A percentile compares a stretch with the other conserved stretches of the same genome.
Evolutionary conservation across 2,797 vertebrate species (phyloP).

Genomic region (Pipistrellus pygmaeus): DNA sequence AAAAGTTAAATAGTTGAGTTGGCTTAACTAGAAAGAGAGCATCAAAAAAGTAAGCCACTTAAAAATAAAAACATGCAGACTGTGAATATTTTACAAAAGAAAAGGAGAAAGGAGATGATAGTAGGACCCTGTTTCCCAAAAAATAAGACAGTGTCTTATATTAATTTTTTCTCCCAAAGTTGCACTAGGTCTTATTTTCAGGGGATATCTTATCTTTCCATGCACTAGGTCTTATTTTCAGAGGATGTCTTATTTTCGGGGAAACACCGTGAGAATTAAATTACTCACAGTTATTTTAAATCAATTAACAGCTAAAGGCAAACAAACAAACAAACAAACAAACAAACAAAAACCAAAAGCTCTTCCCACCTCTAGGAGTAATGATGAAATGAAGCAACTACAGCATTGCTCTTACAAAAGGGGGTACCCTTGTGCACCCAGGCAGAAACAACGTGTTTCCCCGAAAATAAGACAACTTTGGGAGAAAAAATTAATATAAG

Average conservation of each 20-base stretch:
- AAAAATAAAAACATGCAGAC: slow-evolving; percentile 45
- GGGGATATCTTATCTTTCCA: no score
- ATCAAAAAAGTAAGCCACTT: neutral
- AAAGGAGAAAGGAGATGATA: neutral
- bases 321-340: neutral
- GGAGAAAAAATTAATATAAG: no score
- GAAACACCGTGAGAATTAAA: slow-evolving; percentile 12
- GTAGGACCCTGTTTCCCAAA: no score
- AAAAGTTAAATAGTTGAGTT: slow-evolving; percentile 52
- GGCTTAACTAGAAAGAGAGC: slow-evolving; percentile 20
- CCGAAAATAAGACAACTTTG: no score
- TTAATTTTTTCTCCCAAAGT: no score
- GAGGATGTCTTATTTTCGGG: no score
- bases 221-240: no score
- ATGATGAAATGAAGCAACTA: neutral
- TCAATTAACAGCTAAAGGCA: slow-evolving; percentile 14
- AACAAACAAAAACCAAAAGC: neutral
- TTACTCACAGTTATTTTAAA: slow-evolving; percentile 43
- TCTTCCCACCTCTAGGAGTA: neutral
- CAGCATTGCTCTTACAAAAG: neutral
- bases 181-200: no score
- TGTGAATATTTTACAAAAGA: slow-evolving; percentile 44
- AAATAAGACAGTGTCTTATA: no score
- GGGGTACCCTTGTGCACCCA: neutral
- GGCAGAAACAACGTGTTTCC: neutral